Conservation (phyloP, 2,888 invertebrate species). For the Eupithecia inturbata region DNA sequence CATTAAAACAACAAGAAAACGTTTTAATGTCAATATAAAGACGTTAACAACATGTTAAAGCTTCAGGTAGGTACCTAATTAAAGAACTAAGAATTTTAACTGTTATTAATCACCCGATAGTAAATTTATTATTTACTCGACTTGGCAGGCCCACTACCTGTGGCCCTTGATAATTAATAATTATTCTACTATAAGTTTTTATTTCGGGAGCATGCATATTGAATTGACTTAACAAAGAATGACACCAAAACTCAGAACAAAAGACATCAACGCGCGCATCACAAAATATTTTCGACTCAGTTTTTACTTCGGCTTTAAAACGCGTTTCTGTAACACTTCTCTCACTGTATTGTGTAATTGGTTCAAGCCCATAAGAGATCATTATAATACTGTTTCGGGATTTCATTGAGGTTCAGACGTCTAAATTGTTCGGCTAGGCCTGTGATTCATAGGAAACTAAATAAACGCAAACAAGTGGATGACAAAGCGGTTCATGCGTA, state of each 20-base stretch:
- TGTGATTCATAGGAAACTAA: slow-evolving; percentile 29
- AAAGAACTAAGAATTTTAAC: too few relatives aligned
- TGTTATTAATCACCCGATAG: too few relatives aligned
- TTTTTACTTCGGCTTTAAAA: background rate
- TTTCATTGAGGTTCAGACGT: slow-evolving; percentile 40
- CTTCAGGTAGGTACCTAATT: too few relatives aligned
- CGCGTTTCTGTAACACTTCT: background rate
- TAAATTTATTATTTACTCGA: background rate
- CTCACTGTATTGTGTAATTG: slow-evolving; percentile 35
- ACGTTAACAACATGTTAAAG: too few relatives aligned
- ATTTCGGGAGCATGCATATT: background rate
- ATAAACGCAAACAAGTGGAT: slow-evolving; percentile 32
- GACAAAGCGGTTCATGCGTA: slow-evolving; percentile 27
- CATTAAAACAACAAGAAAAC: too few relatives aligned
- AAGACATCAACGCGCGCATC: slow-evolving; percentile 28
- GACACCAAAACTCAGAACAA: slow-evolving; percentile 12
- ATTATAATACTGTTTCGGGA: slow-evolving; percentile 48
- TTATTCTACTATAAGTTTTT: too few relatives aligned
- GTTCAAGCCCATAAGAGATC: slow-evolving; percentile 46
- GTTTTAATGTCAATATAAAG: too few relatives aligned
- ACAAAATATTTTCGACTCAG: background rate
- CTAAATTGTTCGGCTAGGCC: slow-evolving; percentile 35
- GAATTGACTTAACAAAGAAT: background rate
- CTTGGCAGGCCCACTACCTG: background rate
- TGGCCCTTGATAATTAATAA: too few relatives aligned